These are phyloP conservation scores for Heliconius congener DNA, from an alignment of 1,140 invertebrate genomes.

Conservation along the genomic window DNA sequence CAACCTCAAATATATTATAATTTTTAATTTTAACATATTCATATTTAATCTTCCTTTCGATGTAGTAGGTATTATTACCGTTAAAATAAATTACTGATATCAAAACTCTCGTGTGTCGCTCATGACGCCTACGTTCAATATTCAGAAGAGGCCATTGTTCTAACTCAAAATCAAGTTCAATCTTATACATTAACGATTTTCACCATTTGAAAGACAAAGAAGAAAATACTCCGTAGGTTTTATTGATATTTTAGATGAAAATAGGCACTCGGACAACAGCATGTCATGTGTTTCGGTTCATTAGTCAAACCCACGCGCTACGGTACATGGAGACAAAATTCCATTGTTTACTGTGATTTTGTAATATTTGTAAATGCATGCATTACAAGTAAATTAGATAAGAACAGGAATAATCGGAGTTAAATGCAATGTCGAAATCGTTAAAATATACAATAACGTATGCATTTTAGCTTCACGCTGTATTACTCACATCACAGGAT, in stretches of 20 bases:
- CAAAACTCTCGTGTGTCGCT: not conserved
- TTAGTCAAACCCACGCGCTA: slow-evolving; percentile 57
- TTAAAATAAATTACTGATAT: slow-evolving; percentile 5
- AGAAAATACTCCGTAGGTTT: slow-evolving; percentile 22
- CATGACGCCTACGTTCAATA: slow-evolving; percentile 33
- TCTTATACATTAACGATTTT: slow-evolving; percentile 20
- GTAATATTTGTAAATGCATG: slow-evolving; percentile 43
- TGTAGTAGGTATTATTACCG: not conserved
- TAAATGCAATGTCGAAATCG: not conserved
- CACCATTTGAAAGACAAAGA: slow-evolving; percentile 19
- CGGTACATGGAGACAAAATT: slow-evolving; percentile 46
- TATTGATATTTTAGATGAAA: slow-evolving; percentile 33
- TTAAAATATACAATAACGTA: not conserved
- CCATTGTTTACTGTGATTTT: slow-evolving; percentile 56
- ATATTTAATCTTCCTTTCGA: not conserved
- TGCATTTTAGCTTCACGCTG: no score
- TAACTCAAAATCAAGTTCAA: slow-evolving; percentile 50
- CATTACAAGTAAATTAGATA: slow-evolving; percentile 25
- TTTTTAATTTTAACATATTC: no score
- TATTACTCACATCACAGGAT: no score
- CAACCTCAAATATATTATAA: no score
- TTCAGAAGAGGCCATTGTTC: slow-evolving; percentile 57
- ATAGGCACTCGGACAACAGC: slow-evolving; percentile 20
- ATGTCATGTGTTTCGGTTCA: slow-evolving; percentile 44
- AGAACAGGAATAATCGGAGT: slow-evolving; percentile 14